Conservation (phyloP, 2,797 vertebrate genomes). For the Myoxocephalus aenaeus region DNA sequence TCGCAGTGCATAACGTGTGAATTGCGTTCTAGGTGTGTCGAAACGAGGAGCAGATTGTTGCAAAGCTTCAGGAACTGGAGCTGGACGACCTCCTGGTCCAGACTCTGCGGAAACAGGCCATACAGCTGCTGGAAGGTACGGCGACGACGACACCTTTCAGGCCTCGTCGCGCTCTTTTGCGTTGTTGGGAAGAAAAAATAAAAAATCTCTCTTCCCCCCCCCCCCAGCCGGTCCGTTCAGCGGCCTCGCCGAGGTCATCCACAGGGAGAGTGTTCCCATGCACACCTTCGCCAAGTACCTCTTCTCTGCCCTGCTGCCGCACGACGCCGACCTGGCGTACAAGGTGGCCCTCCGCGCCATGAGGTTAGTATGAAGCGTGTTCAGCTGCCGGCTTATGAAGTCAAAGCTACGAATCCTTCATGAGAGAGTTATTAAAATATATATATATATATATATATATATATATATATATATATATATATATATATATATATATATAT, state of each 20-base stretch:
- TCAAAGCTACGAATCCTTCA: too few relatives aligned
- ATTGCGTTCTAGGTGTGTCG: constrained; percentile 87
- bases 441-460: too few relatives aligned
- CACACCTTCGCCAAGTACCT: constrained; percentile 99
- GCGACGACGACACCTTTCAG: neutral
- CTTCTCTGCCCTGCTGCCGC: constrained; percentile 94
- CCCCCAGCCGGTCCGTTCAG: constrained; percentile 94
- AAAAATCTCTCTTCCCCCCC: rapidly evolving
- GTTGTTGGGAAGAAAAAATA: neutral
- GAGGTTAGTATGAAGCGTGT: constrained; percentile 85
- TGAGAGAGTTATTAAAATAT: too few relatives aligned
- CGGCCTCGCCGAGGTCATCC: constrained; percentile 96
- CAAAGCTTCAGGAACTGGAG: constrained; percentile 94
- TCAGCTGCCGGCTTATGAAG: neutral
- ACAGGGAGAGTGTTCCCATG: constrained; percentile 98
- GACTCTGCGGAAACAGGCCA: constrained; percentile 93
- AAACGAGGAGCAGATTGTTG: constrained; percentile 96
- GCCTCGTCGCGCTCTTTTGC: neutral
- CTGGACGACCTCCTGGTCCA: constrained; percentile 93
- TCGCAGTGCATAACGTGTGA: neutral
- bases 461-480: too few relatives aligned
- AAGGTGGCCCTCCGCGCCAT: constrained; percentile 96
- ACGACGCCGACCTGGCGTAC: constrained; percentile 96
- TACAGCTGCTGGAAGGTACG: constrained; percentile 94
- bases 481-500: too few relatives aligned